These are phyloP conservation scores for Neodon shergylaensis DNA, from an alignment of 2,113 vertebrate genomes.

Conservation along the genomic window DNA sequence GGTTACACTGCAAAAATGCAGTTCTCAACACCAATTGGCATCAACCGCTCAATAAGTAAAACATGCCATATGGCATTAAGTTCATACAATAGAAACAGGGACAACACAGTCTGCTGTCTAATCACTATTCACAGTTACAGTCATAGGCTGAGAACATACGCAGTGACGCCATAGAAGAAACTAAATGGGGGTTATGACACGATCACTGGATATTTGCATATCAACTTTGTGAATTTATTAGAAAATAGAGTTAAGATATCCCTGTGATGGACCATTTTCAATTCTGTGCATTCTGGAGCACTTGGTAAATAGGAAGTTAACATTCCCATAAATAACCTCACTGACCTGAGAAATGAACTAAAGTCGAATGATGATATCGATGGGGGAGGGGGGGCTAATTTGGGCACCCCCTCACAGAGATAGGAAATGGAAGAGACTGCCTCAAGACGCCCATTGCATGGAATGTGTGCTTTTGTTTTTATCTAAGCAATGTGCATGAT, in stretches of 20 bases:
- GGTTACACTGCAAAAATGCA: conserved; percentile 59
- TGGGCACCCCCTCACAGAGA: conserved; percentile 64
- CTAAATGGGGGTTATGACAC: neutral
- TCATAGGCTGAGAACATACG: conserved; percentile 21
- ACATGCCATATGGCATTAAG: conserved; percentile 65
- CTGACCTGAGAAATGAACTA: conserved; percentile 77
- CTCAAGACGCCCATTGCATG: conserved; percentile 21
- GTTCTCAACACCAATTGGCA: conserved; percentile 29
- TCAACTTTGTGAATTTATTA: conserved; percentile 24
- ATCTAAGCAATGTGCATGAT: conserved; percentile 74
- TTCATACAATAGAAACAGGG: conserved; percentile 61
- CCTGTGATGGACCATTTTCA: neutral
- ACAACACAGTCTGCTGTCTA: conserved; percentile 56
- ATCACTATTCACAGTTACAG: conserved; percentile 68
- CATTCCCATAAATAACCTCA: conserved; percentile 79
- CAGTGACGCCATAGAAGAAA: conserved; percentile 7
- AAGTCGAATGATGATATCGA: conserved; percentile 71
- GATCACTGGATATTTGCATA: neutral
- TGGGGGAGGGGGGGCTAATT: neutral
- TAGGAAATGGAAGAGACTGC: conserved; percentile 58
- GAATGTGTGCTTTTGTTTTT: conserved; percentile 57
- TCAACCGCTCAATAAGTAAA: conserved; percentile 62
- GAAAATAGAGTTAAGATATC: conserved; percentile 15
- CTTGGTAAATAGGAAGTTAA: conserved; percentile 71
- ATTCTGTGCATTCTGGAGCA: conserved; percentile 13